These are phyloP conservation scores for Scrobipalpa costella DNA, from an alignment of 2,888 invertebrate genomes.

Conservation along the genomic window DNA sequence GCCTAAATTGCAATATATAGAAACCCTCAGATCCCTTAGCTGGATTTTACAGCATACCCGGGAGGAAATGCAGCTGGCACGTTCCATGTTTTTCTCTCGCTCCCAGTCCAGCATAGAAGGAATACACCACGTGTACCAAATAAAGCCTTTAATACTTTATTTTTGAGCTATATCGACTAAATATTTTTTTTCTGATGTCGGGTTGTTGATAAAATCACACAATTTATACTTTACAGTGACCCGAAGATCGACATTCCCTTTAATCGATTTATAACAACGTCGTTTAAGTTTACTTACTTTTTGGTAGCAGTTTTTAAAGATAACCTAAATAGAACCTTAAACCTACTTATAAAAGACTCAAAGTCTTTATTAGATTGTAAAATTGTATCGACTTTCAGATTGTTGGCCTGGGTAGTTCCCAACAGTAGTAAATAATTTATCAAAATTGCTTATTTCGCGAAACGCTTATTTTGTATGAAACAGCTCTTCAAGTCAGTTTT, in stretches of 20 bases:
- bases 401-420: not conserved
- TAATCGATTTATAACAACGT: slow-evolving; percentile 58
- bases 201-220: not conserved
- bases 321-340: not conserved
- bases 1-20: no score
- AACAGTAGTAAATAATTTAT: slow-evolving; percentile 48
- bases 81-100: no score
- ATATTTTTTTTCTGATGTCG: no score
- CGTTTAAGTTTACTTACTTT: slow-evolving; percentile 43
- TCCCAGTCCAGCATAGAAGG: no score
- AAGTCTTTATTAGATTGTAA: not conserved
- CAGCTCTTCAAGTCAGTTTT: slow-evolving; percentile 46
- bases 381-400: not conserved
- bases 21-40: no score
- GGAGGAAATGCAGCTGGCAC: no score
- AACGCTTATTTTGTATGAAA: slow-evolving; percentile 55
- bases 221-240: not conserved
- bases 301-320: slow-evolving; percentile 19
- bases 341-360: not conserved
- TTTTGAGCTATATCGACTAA: no score
- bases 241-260: slow-evolving; percentile 39
- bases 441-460: slow-evolving; percentile 49
- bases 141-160: no score
- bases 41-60: no score
- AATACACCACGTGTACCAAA: no score